phyloP scores from a whole-genome alignment of 2,113 vertebrate species.

The Thomomys bottae region DNA sequence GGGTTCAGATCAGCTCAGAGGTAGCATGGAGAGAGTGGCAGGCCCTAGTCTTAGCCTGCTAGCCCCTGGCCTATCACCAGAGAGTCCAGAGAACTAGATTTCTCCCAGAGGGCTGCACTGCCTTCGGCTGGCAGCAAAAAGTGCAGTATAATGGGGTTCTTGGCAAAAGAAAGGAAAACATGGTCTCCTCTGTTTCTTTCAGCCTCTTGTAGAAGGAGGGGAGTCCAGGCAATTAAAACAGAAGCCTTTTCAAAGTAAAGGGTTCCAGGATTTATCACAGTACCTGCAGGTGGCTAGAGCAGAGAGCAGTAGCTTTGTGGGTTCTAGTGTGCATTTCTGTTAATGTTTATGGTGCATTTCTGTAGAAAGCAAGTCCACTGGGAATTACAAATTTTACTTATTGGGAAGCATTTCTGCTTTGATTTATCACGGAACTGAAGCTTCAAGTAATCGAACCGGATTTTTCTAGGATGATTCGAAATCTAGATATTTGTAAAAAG shows the following conservation, averaged over 20 bases:
- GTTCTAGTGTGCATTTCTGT: slow-evolving; percentile 4
- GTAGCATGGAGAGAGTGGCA: not conserved
- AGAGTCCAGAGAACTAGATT: not conserved
- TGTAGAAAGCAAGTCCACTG: slow-evolving; percentile 10
- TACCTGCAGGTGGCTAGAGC: not conserved
- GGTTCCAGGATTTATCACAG: not conserved
- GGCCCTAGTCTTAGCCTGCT: rapidly evolving
- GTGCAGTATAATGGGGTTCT: not conserved
- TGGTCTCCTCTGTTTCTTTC: not conserved
- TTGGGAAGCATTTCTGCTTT: slow-evolving; percentile 51
- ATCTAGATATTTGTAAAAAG: slow-evolving; percentile 68
- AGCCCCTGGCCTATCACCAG: not conserved
- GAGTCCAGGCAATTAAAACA: not conserved
- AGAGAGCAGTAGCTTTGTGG: not conserved
- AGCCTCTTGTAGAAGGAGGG: not conserved
- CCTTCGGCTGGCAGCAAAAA: not conserved
- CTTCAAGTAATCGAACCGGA: slow-evolving; percentile 54
- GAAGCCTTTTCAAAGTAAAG: slow-evolving; percentile 5
- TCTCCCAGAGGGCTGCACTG: not conserved
- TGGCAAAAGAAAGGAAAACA: slow-evolving; percentile 1
- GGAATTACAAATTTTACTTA: slow-evolving; percentile 66
- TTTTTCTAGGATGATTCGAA: slow-evolving; percentile 69
- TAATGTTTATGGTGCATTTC: slow-evolving; percentile 55
- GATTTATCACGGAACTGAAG: slow-evolving; percentile 46
- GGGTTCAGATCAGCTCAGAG: not conserved